Base-by-base conservation (phyloP, 2,113 vertebrate species). In the Sapajus apella region DNA sequence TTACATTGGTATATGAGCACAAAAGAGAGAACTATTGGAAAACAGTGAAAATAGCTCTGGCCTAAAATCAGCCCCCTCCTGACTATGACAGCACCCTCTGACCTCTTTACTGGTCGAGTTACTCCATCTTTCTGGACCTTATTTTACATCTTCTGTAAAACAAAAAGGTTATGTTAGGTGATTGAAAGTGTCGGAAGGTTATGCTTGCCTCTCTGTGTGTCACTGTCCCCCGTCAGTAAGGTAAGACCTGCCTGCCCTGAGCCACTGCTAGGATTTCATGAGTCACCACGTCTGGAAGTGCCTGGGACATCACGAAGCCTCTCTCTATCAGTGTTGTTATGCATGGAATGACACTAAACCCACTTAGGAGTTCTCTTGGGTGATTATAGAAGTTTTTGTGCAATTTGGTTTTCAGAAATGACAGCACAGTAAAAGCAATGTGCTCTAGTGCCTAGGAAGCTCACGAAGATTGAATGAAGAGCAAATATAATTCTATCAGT, bases 361-460 rank as follows among this genome's bases (percentile, higher is more conserved):
- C 64, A 75, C 30, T 92, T 92, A 87, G 56, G 25, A 68, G 68
- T 73, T 79, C 96, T 95, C 95, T n/a, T n/a, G 76, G 50, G 90
- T 93, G 52, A 96, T 97, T 94, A 90, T 40, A 50, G 79, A 76
- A 87, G 76, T 68, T 96, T 92, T 87, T 35, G 80, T 87, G 80
- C 91, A 90, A 88, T 97, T 94, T 96, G 40, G 45, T 90, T 95
- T 96, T 97, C 92, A 97, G 90, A 94, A 92, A 94, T 88, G 97
- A 96, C 94, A 96, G 81, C 72, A 77, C 94, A 96, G 90, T 96
- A 85, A 97, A 95, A 96, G 90, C 90, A 95, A 83, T 97, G 79
- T 88, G 87, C 52, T 92, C 85, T n/a, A n/a, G 27, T 92, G 91
- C 96, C 92, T 90, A 68, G 85, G 73, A 96, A 95, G 95, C 86